A percentile compares a stretch with the other conserved stretches of the same genome.
Conservation (phyloP, 2,797 vertebrate genomes). For the Onychomys arenicola region DNA sequence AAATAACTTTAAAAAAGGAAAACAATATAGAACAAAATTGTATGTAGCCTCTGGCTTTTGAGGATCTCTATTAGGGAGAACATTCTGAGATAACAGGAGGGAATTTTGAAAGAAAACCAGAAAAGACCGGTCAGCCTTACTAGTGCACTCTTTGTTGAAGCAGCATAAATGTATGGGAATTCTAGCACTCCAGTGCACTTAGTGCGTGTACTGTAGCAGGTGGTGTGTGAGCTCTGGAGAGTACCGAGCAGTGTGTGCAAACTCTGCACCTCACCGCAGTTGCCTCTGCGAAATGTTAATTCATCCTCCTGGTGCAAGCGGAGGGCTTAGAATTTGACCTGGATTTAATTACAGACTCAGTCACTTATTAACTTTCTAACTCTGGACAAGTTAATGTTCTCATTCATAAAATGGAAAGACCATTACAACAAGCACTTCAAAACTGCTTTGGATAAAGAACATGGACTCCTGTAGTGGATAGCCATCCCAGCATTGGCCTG, state of each 20-base stretch:
- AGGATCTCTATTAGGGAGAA: slow-evolving; percentile 86
- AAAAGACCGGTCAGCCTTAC: neutral
- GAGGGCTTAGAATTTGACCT: neutral
- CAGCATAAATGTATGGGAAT: neutral
- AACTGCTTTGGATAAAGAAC: neutral
- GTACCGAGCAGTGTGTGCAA: neutral
- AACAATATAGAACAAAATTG: slow-evolving; percentile 68
- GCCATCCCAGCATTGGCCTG: no score
- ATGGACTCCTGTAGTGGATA: neutral
- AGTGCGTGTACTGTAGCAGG: no score
- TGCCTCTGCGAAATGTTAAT: neutral
- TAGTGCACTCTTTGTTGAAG: neutral
- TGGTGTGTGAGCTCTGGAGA: neutral
- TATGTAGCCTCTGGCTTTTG: slow-evolving; percentile 87
- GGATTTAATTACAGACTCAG: neutral
- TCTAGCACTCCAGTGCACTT: neutral
- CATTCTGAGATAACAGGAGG: neutral
- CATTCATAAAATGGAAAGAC: slow-evolving; percentile 8
- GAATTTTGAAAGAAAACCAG: slow-evolving; percentile 28
- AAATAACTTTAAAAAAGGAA: neutral
- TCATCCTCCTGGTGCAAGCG: neutral
- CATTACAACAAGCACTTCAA: neutral
- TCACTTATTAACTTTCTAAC: neutral
- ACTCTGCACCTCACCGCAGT: neutral
- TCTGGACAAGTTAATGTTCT: neutral